Percentiles rank a stretch among this genome's conserved stretches.
These are phyloP conservation scores for Leptinotarsa undecemlineata DNA, from an alignment of 1,140 invertebrate genomes.

Conservation along the genomic window DNA sequence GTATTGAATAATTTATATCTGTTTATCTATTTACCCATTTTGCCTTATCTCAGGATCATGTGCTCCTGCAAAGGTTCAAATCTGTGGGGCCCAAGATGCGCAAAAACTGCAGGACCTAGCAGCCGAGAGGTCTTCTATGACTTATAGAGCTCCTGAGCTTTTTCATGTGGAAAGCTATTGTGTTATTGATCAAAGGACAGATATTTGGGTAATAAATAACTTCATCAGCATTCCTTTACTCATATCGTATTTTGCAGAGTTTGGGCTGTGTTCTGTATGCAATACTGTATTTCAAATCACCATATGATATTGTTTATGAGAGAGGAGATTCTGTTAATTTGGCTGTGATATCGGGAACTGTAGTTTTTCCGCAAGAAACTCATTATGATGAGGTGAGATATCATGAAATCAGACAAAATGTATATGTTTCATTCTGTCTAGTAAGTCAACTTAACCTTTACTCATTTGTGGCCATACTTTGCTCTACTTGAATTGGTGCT, in stretches of 20 bases:
- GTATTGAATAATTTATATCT: too few relatives aligned
- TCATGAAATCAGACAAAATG: neutral
- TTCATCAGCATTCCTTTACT: neutral
- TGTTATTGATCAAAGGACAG: slow-evolving; percentile 81
- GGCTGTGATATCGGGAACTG: slow-evolving; percentile 78
- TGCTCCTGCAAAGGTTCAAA: slow-evolving; percentile 72
- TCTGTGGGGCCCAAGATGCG: slow-evolving; percentile 73
- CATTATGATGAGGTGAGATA: slow-evolving; percentile 66
- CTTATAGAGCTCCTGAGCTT: slow-evolving; percentile 84
- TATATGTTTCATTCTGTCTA: too few relatives aligned
- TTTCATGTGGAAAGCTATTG: slow-evolving; percentile 83
- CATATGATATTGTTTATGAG: slow-evolving; percentile 84
- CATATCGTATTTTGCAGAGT: slow-evolving; percentile 64
- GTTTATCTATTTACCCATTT: neutral
- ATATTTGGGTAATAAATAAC: slow-evolving; percentile 75
- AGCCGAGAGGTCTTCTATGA: slow-evolving; percentile 84
- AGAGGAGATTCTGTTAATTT: slow-evolving; percentile 85
- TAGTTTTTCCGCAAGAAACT: slow-evolving; percentile 72
- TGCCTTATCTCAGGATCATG: slow-evolving; percentile 66
- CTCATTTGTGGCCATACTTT: too few relatives aligned
- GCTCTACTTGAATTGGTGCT: too few relatives aligned
- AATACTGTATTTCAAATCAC: slow-evolving; percentile 83
- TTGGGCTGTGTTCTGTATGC: slow-evolving; percentile 85
- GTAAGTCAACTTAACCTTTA: too few relatives aligned
- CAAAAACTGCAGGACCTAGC: slow-evolving; percentile 78